Evolutionary conservation across 2,888 invertebrate species (phyloP), one percentile per base, ranked within the genome.

Genomic region (Drosophila greeni): DNA sequence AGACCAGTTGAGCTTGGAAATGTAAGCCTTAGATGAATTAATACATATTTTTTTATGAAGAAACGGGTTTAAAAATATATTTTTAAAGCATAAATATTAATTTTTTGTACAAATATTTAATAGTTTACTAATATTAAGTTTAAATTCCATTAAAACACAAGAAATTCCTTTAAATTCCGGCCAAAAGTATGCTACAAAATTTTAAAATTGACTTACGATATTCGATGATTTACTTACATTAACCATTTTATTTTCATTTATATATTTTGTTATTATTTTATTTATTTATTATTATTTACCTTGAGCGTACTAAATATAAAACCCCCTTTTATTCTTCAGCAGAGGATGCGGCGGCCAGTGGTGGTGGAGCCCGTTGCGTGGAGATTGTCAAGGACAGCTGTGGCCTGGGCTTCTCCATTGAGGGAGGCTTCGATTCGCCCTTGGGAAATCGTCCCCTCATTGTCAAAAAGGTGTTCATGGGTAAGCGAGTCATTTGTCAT

Each of bases 391-490:
- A 94, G 87, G 95, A 95, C 83, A 96, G 95, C 67, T 94, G 95
- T 72, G 97, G 97, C 6, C 91, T 98, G 59, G 98, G 98, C 52
- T 97, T 98, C 89, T 97, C 97, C 81, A 92, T 98, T 72, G 97
- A 97, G 85, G 98, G 98, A 54, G 98, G 98, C 49, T 93, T 94
- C 75, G 96, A 95, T 88, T 97, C 97, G 24, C 96, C 96, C 7
- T 91, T 93, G 66, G 98, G 98, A 24, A 96, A 97, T 89, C 92
- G 93, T 82, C 97, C 97, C 47, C 92, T 98, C 70, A 92, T 94
- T 54, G 93, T 98, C 81, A 97, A 97, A 89, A 96, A 97, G 90
- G 93, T 98, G 76, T 98, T 97, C 87, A 95, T 95, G 91, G 97
- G 97, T 97, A 89, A 87, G 89, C 85, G n/a, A 40, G 20, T 26